These are phyloP conservation scores for Platycheirus albimanus DNA, from an alignment of 2,888 invertebrate species.

Conservation along the genomic window DNA sequence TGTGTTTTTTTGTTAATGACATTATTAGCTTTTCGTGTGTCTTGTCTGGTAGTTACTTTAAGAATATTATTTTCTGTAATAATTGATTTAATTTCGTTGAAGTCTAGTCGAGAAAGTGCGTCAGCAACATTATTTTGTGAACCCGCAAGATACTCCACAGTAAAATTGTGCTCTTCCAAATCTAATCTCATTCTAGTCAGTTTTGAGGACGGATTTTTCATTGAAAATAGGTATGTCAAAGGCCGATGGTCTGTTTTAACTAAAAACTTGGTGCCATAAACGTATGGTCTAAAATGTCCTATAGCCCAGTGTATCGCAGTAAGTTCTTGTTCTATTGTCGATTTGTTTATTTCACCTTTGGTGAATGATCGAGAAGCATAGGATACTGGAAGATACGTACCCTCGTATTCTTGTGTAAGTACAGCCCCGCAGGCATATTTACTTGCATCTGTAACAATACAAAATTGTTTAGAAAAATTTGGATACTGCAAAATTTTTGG, in stretches of 20 bases:
- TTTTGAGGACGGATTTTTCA: no score
- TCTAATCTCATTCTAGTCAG: conserved; percentile 75
- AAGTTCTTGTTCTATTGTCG: conserved; percentile 75
- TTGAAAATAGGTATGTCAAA: no score
- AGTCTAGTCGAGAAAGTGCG: conserved; percentile 57
- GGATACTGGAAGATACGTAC: conserved; percentile 49
- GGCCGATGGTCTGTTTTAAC: conserved; percentile 75
- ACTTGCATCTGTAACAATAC: conserved; percentile 64
- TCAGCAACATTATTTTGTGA: conserved; percentile 28
- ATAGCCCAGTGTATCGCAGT: conserved; percentile 75
- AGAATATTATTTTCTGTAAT: conserved; percentile 6
- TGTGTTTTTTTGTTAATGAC: no score
- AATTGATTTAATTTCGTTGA: conserved; percentile 38
- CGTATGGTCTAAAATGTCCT: conserved; percentile 71
- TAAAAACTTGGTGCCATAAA: conserved; percentile 71
- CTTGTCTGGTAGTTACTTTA: conserved; percentile 17
- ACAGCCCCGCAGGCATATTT: conserved; percentile 66
- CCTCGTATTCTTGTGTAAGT: conserved; percentile 55
- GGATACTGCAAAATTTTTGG: conserved; percentile 34
- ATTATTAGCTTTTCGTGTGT: neutral
- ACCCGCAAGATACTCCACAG: conserved; percentile 63
- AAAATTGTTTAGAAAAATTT: conserved; percentile 29
- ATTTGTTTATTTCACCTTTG: conserved; percentile 75
- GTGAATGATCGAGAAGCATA: conserved; percentile 73
- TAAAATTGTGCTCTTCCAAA: conserved; percentile 75